Percentiles rank a stretch among this genome's conserved stretches.
These are phyloP conservation scores for Dendrophyllia cribrosa DNA, from an alignment of 64 coral and sea anemone species.

Conservation along the genomic window DNA sequence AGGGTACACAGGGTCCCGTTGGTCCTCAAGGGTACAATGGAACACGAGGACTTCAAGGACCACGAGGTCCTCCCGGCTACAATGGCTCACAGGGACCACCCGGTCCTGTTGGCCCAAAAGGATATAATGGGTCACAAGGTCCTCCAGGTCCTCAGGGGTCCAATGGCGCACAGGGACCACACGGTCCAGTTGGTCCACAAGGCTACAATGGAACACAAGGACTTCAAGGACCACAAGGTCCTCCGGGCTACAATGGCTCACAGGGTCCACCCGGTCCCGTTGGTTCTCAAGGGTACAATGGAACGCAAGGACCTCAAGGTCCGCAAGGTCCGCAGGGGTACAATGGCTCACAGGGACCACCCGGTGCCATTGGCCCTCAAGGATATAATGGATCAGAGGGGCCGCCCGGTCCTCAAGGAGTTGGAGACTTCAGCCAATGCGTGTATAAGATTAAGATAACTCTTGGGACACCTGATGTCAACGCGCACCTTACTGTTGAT, in stretches of 20 bases:
- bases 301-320: not conserved
- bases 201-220: conserved; percentile 21
- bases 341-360: conserved; percentile 33
- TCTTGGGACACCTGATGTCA: not conserved
- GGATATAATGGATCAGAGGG: conserved; percentile 38
- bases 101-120: conserved; percentile 17
- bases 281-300: not conserved
- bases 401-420: conserved; percentile 11
- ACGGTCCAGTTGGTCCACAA: not conserved
- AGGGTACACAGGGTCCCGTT: not conserved
- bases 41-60: not conserved
- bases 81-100: conserved; percentile 3
- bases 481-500: not conserved
- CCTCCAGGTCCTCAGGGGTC: not conserved
- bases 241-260: conserved; percentile 23
- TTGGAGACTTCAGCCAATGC: conserved; percentile 43
- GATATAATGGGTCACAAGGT: not conserved
- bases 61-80: not conserved
- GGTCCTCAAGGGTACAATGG: conserved; percentile 11
- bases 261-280: conserved; percentile 8
- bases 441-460: conserved; percentile 12
- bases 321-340: conserved; percentile 10
- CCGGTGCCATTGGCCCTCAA: not conserved
- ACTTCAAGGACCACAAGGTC: not conserved
- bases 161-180: conserved; percentile 25